Conservation (phyloP, 2,113 vertebrate genomes). For the Xiphophorus maculatus region DNA sequence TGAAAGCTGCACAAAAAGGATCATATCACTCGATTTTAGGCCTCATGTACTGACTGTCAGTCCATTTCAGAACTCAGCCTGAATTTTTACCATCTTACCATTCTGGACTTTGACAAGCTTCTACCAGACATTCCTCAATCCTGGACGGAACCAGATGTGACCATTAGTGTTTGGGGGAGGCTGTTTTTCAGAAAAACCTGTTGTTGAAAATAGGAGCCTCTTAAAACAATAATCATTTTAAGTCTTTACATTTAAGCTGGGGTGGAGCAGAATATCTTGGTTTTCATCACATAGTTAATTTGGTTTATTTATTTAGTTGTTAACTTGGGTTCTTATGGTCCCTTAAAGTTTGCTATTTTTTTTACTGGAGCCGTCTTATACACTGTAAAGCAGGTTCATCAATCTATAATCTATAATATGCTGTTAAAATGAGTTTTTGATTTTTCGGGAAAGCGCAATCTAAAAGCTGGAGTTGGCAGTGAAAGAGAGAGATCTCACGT, state of each 20-base stretch:
- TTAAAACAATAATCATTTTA: neutral
- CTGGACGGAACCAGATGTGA: neutral
- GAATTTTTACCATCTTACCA: neutral
- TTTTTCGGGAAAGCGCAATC: neutral
- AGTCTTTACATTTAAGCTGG: neutral
- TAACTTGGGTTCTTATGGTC: neutral
- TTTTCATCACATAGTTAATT: too few species aligned
- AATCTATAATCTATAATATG: neutral
- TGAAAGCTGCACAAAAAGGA: too few species aligned
- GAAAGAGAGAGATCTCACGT: slow-evolving; percentile 28
- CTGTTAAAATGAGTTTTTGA: neutral
- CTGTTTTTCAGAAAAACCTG: too few species aligned
- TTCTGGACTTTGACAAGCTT: neutral
- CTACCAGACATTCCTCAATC: neutral
- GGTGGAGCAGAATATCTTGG: neutral
- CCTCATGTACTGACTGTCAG: too few species aligned
- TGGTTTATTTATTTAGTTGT: too few species aligned
- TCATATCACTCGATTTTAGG: too few species aligned
- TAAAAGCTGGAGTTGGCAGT: neutral
- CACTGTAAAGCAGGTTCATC: neutral
- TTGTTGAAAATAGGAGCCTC: too few species aligned
- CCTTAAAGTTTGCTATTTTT: neutral
- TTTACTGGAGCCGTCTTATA: neutral
- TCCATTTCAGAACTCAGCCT: too few species aligned
- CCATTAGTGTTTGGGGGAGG: too few species aligned